Base-by-base conservation (phyloP, 2,113 vertebrate genomes). In the Gasterosteus nipponicus region DNA sequence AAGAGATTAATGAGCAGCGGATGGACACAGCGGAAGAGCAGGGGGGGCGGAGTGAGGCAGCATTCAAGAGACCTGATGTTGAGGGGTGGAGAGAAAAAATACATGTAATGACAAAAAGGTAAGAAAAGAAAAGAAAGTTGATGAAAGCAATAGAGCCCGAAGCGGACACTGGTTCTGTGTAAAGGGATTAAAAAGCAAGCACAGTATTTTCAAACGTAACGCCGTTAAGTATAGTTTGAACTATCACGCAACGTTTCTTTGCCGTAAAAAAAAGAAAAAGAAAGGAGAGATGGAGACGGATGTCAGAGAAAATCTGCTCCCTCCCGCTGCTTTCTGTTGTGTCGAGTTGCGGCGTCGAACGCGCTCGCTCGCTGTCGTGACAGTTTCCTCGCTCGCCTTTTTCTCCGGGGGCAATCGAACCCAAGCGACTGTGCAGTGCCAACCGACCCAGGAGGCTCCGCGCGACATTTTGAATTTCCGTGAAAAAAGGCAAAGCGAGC, bases 381-480 rank as follows among this genome's bases (percentile, higher is more conserved):
- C 49, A 16, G 41, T 69, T 84, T 64, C 59, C 26, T 31, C 15
- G 53, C 70, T 74, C 72, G 64, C 85, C 85, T 81, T 81, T 39
- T 39, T 39, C 8, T 39, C 38, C 53, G 2, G 58, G 78, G 73
- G 53, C 78, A 74, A 84, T 89, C 82, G 75, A 85, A 80, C 77
- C 65, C 51, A 47, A 35, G 35, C 75, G 59, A 60, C 11, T 46
- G 66, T 42, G 61, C 62, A 51, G 62, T 12, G 68, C 22, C 66
- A 70, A 61, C 73, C 71, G 44, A 72, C 44, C 73, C 60, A 66
- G 69, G 68, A 77, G 56, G 62, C n/a, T n/a, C n/a, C n/a, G n/a
- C n/a, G n/a, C 72, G 62, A 19, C 42, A 1, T 73, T 62, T 57
- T 70, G 66, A 66, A 80, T 80, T 80, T 38, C 22, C 22, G 22